Conservation (phyloP, 2,888 invertebrate genomes). For the Aspidiotus rigidus region DNA sequence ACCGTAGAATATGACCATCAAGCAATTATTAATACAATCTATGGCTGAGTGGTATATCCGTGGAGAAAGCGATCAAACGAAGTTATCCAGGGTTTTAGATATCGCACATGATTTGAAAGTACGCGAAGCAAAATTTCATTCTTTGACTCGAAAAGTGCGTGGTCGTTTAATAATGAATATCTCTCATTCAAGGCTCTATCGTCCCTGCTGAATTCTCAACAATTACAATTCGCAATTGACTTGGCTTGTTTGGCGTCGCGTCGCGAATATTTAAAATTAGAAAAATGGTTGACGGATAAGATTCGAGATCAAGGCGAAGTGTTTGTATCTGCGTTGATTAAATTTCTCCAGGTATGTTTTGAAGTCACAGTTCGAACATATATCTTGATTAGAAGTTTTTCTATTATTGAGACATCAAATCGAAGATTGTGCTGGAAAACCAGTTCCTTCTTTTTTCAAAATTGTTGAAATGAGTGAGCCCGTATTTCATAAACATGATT, state of each 20-base stretch:
- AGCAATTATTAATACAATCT: conserved; percentile 82
- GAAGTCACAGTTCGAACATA: not conserved
- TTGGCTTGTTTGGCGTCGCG: conserved; percentile 93
- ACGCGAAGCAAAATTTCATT: not conserved
- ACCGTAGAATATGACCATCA: conserved; percentile 53
- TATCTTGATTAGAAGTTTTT: not conserved
- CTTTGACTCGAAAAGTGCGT: no score
- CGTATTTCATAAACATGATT: not conserved
- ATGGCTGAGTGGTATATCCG: conserved; percentile 96
- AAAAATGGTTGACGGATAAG: conserved; percentile 98
- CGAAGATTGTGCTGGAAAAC: no score
- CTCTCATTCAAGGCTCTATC: conserved; percentile 64
- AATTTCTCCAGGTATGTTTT: conserved; percentile 58
- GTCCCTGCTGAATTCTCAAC: conserved; percentile 78
- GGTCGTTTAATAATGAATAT: not conserved
- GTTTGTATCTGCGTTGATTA: conserved; percentile 77
- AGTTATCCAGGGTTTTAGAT: conserved; percentile 87
- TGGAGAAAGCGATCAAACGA: conserved; percentile 85
- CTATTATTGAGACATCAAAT: not conserved
- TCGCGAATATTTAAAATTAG: conserved; percentile 91
- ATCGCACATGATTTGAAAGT: conserved; percentile 80
- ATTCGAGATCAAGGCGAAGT: conserved; percentile 88
- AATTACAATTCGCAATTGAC: conserved; percentile 94
- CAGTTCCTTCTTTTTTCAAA: no score
- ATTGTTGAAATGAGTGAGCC: no score